Base-by-base conservation (phyloP, 2,113 vertebrate species). In the Pungitius pungitius region DNA sequence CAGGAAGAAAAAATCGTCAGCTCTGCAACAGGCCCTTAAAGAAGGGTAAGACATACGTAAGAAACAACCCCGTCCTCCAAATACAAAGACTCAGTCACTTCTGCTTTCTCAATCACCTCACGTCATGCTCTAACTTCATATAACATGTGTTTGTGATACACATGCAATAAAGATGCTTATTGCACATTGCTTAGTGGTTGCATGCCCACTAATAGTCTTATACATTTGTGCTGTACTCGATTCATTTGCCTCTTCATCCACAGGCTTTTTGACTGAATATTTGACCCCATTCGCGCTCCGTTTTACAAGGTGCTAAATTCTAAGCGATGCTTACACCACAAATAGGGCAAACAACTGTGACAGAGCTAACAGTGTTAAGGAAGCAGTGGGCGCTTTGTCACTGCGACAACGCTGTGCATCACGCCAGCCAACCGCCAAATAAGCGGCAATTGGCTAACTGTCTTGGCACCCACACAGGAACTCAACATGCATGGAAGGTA, bases 1-100 rank as follows among this genome's bases (percentile, higher is more conserved):
- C 87, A 90, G 87, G 85, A 75, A 70, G 70, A 83, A 78, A 80
- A 77, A 80, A 24, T 49, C 54, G 56, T 57, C 85, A 81, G 40
- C 71, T 81, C 78, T 77, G 24, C 87, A 73, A 49, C 88, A 85
- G 85, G 83, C 80, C 83, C 77, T 88, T 89, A 90, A 86, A 87
- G 83, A 85, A 85, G 88, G 91, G 88, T 89, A 87, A 90, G 88
- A 87, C 49, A 69, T 83, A 82, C 69, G 67, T 85, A 89, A 85
- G 69, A 79, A 56, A 35, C 15, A n/a, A 51, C 42, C 67, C 77
- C 70, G 73, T 84, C 56, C 56, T 81, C 61, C 64, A 52, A 85
- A 52, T 65, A 72, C 39, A 55, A 47, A 69, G 69, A 71, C 77
- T 82, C 74, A 78, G 49, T 70, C 78, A 51, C 55, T 42, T 22